Conservation (phyloP, 2,888 invertebrate genomes). For the Torymus aiolomorphi region DNA sequence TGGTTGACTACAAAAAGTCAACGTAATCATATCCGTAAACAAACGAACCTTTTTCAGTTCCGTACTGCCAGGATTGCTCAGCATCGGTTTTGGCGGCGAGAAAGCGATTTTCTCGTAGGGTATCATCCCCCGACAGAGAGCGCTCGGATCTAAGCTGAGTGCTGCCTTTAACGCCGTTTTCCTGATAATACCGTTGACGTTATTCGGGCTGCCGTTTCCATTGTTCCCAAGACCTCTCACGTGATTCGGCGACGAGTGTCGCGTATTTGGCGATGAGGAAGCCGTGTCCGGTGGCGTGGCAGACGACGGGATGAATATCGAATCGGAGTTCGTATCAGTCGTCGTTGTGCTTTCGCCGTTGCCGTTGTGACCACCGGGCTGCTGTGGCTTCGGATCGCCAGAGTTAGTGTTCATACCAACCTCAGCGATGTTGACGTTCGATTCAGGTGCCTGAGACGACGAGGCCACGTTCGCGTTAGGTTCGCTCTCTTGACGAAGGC, state of each 20-base stretch:
- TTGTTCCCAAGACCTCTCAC: slow-evolving; percentile 40
- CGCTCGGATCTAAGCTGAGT: slow-evolving; percentile 74
- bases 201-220: slow-evolving; percentile 62
- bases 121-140: slow-evolving; percentile 68
- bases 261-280: slow-evolving; percentile 70
- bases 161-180: slow-evolving; percentile 74
- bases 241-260: slow-evolving; percentile 70
- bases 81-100: slow-evolving; percentile 67
- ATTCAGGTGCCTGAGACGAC: background rate
- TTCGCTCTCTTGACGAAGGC: slow-evolving; percentile 13
- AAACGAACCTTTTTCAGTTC: slow-evolving; percentile 57
- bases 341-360: slow-evolving; percentile 67
- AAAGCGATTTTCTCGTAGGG: slow-evolving; percentile 73
- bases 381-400: slow-evolving; percentile 19
- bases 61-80: slow-evolving; percentile 68
- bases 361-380: slow-evolving; percentile 59
- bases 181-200: slow-evolving; percentile 70
- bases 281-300: slow-evolving; percentile 65
- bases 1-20: too few relatives aligned
- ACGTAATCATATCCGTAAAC: too few relatives aligned
- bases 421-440: slow-evolving; percentile 46
- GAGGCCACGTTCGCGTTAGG: slow-evolving; percentile 36
- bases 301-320: slow-evolving; percentile 62
- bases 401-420: background rate
- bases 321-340: slow-evolving; percentile 70